Percentiles rank a stretch among this genome's conserved stretches.
phyloP scores from a whole-genome alignment of 2,113 vertebrate genomes.

The Amblyornis subalaris region DNA sequence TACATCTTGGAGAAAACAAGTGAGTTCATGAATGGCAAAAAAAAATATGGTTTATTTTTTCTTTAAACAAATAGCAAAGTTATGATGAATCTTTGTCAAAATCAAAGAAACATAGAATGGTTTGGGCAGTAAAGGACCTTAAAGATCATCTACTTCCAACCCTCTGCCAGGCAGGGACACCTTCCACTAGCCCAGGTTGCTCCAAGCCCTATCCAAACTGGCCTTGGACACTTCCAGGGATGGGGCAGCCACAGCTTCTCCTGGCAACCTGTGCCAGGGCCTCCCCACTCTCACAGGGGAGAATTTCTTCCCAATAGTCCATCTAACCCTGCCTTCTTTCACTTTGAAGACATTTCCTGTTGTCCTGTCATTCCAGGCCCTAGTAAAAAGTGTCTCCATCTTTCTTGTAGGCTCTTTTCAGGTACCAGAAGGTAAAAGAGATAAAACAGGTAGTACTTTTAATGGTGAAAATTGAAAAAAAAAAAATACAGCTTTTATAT shows the following conservation, averaged over 20 bases:
- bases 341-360: background rate
- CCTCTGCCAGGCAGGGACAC: rapidly evolving
- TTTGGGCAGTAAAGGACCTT: background rate
- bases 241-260: background rate
- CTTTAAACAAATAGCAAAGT: background rate
- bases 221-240: background rate
- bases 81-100: background rate
- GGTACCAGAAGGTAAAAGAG: background rate
- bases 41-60: background rate
- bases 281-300: rapidly evolving
- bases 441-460: background rate
- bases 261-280: background rate
- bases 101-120: background rate
- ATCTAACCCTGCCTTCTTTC: background rate
- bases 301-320: background rate
- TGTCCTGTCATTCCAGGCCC: background rate
- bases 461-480: background rate
- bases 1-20: background rate
- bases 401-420: background rate
- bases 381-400: background rate
- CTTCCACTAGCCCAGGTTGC: rapidly evolving
- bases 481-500: background rate
- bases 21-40: background rate
- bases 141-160: rapidly evolving
- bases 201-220: rapidly evolving